Evolutionary conservation across 1,140 invertebrate genomes (phyloP), one percentile per base, ranked within the genome.

Genomic region (Myzus persicae): DNA sequence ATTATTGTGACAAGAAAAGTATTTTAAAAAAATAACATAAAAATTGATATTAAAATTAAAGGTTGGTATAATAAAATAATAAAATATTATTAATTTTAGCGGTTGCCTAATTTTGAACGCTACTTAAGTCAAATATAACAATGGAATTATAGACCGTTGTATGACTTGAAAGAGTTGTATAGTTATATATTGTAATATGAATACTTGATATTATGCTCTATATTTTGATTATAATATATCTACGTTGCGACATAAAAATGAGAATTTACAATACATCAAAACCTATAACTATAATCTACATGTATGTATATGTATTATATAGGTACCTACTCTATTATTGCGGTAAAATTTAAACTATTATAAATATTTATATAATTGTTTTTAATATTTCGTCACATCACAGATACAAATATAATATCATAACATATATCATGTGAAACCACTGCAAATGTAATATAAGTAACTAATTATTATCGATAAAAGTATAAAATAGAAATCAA

Each of bases 91-190:
- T 90, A 24, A 38, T 5, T 48, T 31, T 46, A 88, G 38, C 42
- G 8, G 87, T 88, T 88, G 24, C 87, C 87, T 88, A 38, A 88
- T 88, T 88, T 88, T 36, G 20, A 38, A 88, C 46, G n/a, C 20
- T 51, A 88, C 87, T 88, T 48, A 88, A 88, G 36, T 88, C 18
- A 6, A 51, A 38, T 14, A 88, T 36, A 88, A 88, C 87, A 88
- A 88, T 36, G 87, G 22, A 88, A 88, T 88, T 51, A 36, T 88
- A 38, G 7, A 36, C 31, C 87, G n/a, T 88, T 88, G 46, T 88
- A 88, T 88, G 51, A 88, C 87, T 48, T 51, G 42, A 87, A 46
- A 36, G 44, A 8, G 38, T 44, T 84, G 40, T 85, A 85, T n/a
- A 82, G 7, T 20, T 82, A 82, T 38, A 76, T 81, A 81, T 5